A percentile compares a stretch with the other conserved stretches of the same genome.
These are phyloP conservation scores for Trinectes maculatus DNA, from an alignment of 2,113 vertebrate genomes.

Conservation along the genomic window DNA sequence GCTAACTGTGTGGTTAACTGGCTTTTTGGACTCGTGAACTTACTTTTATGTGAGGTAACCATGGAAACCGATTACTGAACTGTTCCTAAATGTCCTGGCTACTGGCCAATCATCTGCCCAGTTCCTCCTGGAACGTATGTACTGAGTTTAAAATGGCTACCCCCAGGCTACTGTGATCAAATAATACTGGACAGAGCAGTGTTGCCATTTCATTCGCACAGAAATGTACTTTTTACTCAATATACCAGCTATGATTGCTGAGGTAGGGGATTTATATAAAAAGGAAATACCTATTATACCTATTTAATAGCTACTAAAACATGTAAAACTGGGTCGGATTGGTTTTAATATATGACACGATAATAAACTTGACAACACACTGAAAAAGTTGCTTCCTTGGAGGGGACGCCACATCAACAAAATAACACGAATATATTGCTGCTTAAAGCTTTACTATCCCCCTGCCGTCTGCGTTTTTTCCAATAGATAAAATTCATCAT, in stretches of 20 bases:
- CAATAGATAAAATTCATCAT: not conserved
- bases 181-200: not conserved
- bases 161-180: not conserved
- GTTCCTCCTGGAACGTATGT: not conserved
- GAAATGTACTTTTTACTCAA: not conserved
- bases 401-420: not conserved
- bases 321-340: no score
- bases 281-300: not conserved
- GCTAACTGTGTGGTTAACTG: constrained; percentile 11
- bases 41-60: constrained; percentile 22
- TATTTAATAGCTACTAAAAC: no score
- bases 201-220: not conserved
- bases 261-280: not conserved
- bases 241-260: not conserved
- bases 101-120: not conserved
- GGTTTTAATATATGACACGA: not conserved
- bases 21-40: not conserved
- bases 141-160: not conserved
- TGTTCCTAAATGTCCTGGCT: not conserved
- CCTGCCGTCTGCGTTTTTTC: no score
- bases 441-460: not conserved
- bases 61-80: constrained; percentile 25
- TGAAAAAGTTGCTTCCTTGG: not conserved
- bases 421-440: not conserved
- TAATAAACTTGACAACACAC: not conserved